These are phyloP conservation scores for Dromas ardeola DNA, from an alignment of 2,113 vertebrate genomes.

Conservation along the genomic window DNA sequence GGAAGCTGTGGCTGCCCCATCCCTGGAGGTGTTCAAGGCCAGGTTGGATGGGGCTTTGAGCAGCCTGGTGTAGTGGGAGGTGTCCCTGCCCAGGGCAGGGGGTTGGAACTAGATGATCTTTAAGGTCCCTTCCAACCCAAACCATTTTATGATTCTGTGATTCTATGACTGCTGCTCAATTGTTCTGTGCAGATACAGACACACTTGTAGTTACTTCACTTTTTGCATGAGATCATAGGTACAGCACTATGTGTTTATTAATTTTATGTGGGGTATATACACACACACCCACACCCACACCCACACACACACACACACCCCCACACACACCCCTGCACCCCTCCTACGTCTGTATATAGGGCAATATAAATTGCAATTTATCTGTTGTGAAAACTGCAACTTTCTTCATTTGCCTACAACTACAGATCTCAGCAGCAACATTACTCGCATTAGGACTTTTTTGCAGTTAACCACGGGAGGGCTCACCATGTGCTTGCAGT, in stretches of 20 bases:
- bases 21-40: too few species aligned
- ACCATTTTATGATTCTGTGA: too few species aligned
- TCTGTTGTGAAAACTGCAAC: not conserved
- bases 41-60: too few species aligned
- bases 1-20: too few species aligned
- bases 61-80: too few species aligned
- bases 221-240: fast-evolving
- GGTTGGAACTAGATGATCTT: too few species aligned
- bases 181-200: not conserved
- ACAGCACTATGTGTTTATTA: fast-evolving
- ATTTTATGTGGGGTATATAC: not conserved
- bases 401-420: not conserved
- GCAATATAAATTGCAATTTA: not conserved
- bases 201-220: too few species aligned
- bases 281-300: fast-evolving
- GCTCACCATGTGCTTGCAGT: not conserved
- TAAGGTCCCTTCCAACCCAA: too few species aligned
- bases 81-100: too few species aligned
- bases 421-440: not conserved
- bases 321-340: fast-evolving
- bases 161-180: fast-evolving
- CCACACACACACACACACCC: too few species aligned
- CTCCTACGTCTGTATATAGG: fast-evolving
- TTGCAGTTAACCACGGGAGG: not conserved
- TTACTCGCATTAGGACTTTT: not conserved